phyloP scores from a whole-genome alignment of 2,888 invertebrate species.

The Plagiodera versicolora region DNA sequence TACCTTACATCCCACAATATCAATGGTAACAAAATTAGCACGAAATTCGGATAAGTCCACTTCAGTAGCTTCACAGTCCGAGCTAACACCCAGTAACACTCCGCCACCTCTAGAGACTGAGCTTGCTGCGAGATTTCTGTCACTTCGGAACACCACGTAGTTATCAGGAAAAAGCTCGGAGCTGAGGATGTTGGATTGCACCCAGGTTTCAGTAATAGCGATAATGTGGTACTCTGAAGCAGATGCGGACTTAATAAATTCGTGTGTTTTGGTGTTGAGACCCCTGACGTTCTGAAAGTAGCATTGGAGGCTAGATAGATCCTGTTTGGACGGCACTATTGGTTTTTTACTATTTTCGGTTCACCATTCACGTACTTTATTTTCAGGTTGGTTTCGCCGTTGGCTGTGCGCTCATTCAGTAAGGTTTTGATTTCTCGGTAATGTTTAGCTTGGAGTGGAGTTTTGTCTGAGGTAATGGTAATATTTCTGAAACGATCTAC shows the following conservation, averaged over 20 bases:
- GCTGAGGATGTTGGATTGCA: not conserved
- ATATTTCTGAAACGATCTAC: too few relatives aligned
- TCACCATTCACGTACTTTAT: too few relatives aligned
- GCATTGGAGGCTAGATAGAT: too few relatives aligned
- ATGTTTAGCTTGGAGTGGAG: too few relatives aligned
- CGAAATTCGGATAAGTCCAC: not conserved
- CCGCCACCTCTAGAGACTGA: not conserved
- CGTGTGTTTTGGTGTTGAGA: not conserved
- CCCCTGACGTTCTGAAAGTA: too few relatives aligned
- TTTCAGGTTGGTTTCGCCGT: too few relatives aligned
- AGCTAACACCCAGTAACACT: not conserved
- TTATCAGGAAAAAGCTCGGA: not conserved
- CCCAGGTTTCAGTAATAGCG: slow-evolving; percentile 2
- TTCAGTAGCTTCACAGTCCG: not conserved
- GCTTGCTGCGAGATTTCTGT: slow-evolving; percentile 1
- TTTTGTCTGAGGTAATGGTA: too few relatives aligned
- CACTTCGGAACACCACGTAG: not conserved
- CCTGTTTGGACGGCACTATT: too few relatives aligned
- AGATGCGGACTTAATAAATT: not conserved
- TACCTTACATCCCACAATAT: not conserved
- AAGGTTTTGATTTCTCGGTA: too few relatives aligned
- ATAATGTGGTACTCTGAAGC: not conserved
- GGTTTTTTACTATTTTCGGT: too few relatives aligned
- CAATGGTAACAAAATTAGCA: not conserved
- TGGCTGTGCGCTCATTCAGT: too few relatives aligned